phyloP scores from a whole-genome alignment of 1,140 invertebrate species.

The Heliconius nattereri region DNA sequence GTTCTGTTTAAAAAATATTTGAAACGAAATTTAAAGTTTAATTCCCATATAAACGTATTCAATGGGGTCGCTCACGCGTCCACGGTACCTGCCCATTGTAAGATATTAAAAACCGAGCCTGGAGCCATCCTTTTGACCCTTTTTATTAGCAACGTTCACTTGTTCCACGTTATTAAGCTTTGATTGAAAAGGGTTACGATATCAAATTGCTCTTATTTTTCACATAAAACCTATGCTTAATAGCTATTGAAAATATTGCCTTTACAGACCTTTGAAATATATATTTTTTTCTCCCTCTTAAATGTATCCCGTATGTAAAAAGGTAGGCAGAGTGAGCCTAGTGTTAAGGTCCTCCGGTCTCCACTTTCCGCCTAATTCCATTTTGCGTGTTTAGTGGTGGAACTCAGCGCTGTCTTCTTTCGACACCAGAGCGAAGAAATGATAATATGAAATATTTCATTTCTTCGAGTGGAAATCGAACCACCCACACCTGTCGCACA shows the following conservation, averaged over 20 bases:
- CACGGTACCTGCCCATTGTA: constrained; percentile 11
- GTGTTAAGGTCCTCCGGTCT: too few species aligned
- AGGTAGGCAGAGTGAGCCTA: too few species aligned
- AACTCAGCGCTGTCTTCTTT: too few species aligned
- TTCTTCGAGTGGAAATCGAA: too few species aligned
- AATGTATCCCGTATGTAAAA: too few species aligned
- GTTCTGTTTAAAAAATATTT: not conserved
- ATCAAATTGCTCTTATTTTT: constrained; percentile 30
- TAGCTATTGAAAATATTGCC: not conserved
- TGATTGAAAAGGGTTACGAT: constrained; percentile 33
- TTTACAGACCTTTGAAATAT: not conserved
- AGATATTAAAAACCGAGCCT: constrained; percentile 28
- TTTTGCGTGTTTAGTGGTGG: too few species aligned
- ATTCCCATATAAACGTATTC: not conserved
- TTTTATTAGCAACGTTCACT: constrained; percentile 32
- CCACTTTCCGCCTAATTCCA: too few species aligned
- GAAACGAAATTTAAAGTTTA: not conserved
- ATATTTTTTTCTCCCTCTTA: not conserved
- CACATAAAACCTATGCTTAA: constrained; percentile 8
- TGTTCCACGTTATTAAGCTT: constrained; percentile 33
- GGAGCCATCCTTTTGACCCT: constrained; percentile 25
- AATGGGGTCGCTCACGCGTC: constrained; percentile 1
- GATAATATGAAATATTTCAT: too few species aligned
- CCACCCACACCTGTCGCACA: too few species aligned
- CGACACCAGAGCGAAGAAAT: too few species aligned